Conservation (phyloP, 2,797 vertebrate genomes). For the Dendrocincla fuliginosa region DNA sequence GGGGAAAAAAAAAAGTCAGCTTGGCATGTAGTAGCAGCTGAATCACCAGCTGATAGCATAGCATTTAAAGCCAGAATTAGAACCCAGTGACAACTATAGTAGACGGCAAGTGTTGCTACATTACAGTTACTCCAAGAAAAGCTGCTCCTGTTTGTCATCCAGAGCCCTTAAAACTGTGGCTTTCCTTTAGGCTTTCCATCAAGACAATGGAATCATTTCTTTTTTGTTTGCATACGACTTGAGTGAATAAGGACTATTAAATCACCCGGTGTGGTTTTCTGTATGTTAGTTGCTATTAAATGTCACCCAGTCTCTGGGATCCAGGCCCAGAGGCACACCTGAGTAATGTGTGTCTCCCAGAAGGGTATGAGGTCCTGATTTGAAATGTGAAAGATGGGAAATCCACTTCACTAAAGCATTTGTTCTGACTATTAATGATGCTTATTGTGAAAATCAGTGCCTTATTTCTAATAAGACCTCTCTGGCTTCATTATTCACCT, state of each 20-base stretch:
- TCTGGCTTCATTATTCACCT: background rate
- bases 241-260: background rate
- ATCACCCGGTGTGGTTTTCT: background rate
- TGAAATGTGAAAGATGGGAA: background rate
- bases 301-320: background rate
- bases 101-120: background rate
- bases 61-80: conserved; percentile 45
- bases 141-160: background rate
- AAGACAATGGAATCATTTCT: background rate
- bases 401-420: background rate
- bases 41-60: conserved; percentile 44
- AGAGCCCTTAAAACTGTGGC: background rate
- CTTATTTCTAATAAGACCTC: background rate
- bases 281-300: background rate
- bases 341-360: background rate
- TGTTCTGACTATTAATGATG: background rate
- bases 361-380: background rate
- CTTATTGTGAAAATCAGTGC: background rate
- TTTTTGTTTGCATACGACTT: background rate
- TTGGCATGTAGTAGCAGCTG: conserved; percentile 50
- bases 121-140: conserved; percentile 9
- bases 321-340: background rate
- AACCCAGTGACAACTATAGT: background rate
- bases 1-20: background rate
- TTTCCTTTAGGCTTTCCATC: background rate